phyloP scores from a whole-genome alignment of 2,888 invertebrate species.

The Ophraella communa region DNA sequence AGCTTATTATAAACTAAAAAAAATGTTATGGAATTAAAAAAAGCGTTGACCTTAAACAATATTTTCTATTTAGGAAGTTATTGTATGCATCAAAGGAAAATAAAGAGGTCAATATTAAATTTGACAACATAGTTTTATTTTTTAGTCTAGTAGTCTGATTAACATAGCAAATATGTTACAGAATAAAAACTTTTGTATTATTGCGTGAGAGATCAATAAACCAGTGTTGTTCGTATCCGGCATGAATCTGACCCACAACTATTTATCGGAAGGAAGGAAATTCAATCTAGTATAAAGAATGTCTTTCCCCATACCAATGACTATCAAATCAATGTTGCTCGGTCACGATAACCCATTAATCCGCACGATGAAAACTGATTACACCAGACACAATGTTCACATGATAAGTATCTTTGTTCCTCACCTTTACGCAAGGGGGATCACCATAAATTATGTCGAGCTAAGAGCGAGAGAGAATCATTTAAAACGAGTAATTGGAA shows the following conservation, averaged over 20 bases:
- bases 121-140: too few relatives aligned
- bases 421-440: slow-evolving; percentile 13
- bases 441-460: slow-evolving; percentile 11
- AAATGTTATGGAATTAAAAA: slow-evolving; percentile 9
- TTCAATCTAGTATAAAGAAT: slow-evolving; percentile 13
- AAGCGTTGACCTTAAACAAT: neutral
- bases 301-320: slow-evolving; percentile 8
- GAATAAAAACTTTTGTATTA: too few relatives aligned
- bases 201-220: too few relatives aligned
- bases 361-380: slow-evolving; percentile 25
- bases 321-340: slow-evolving; percentile 25
- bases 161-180: too few relatives aligned
- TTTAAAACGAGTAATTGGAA: slow-evolving; percentile 8
- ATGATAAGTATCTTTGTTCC: slow-evolving; percentile 21
- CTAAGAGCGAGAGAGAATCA: slow-evolving; percentile 22
- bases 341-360: slow-evolving; percentile 29
- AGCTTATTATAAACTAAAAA: slow-evolving; percentile 23
- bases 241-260: neutral
- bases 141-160: too few relatives aligned
- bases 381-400: slow-evolving; percentile 20
- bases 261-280: slow-evolving; percentile 9
- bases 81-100: too few relatives aligned
- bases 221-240: neutral
- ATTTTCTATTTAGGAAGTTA: neutral
- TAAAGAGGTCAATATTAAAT: too few relatives aligned